phyloP scores from a whole-genome alignment of 2,113 vertebrate genomes.

The Gnathonemus echidnorhynchus region DNA sequence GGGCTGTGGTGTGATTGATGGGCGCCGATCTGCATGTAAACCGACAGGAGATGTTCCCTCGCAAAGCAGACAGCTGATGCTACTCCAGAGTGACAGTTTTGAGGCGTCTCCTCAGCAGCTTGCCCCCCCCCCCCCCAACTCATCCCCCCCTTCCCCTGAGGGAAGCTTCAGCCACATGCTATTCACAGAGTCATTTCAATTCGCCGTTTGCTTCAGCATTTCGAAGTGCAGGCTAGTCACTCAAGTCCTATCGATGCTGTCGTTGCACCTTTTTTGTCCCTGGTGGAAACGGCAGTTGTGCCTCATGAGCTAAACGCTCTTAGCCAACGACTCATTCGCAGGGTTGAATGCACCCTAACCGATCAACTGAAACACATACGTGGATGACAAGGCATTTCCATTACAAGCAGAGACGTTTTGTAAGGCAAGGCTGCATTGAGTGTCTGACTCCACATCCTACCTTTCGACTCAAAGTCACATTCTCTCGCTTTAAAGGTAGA shows the following conservation, averaged over 20 bases:
- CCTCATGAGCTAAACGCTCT: background rate
- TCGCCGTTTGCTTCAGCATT: constrained; percentile 20
- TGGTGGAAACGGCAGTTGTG: background rate
- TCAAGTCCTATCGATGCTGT: background rate
- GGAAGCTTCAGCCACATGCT: constrained; percentile 28
- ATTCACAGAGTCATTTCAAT: constrained; percentile 30
- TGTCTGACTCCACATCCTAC: background rate
- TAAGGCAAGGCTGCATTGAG: background rate
- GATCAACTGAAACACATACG: background rate
- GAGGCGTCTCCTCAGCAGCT: constrained; percentile 44
- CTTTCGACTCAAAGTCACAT: background rate
- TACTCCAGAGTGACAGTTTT: constrained; percentile 43
- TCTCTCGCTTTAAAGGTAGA: background rate
- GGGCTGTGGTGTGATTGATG: constrained; percentile 45
- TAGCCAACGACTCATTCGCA: background rate
- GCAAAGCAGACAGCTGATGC: constrained; percentile 39
- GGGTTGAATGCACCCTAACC: background rate
- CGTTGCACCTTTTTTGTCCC: background rate
- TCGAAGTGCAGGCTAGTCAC: background rate
- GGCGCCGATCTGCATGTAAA: constrained; percentile 41
- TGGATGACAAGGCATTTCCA: background rate
- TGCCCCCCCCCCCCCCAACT: background rate
- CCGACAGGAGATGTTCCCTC: constrained; percentile 35
- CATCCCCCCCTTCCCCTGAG: constrained; percentile 31
- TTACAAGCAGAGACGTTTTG: background rate